Evolutionary conservation across 1,140 invertebrate species (phyloP).

Genomic region (Leptoteleia sp.): DNA sequence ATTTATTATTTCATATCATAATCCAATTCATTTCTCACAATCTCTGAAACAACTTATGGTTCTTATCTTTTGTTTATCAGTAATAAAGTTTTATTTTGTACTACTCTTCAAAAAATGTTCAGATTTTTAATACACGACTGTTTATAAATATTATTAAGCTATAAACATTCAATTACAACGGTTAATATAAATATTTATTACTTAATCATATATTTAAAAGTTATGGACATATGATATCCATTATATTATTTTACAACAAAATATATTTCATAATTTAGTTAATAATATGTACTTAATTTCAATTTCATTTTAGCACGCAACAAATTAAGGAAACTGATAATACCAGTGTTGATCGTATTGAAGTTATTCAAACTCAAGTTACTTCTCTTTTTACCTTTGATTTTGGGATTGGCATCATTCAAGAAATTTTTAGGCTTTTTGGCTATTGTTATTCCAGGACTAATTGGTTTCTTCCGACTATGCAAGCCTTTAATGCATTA

Average conservation of each 20-base stretch:
- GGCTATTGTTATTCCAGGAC: slow-evolving; percentile 87
- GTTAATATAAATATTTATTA: no score
- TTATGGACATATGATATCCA: no score
- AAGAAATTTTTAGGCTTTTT: slow-evolving; percentile 91
- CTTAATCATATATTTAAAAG: no score
- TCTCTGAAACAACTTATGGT: not conserved
- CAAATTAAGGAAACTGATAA: slow-evolving; percentile 90
- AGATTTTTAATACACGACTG: no score
- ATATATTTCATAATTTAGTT: no score
- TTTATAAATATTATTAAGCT: no score
- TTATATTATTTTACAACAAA: no score
- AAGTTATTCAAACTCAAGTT: slow-evolving; percentile 92
- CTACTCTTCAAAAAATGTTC: no score
- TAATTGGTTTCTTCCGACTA: slow-evolving; percentile 91
- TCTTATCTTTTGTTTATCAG: slow-evolving; percentile 11
- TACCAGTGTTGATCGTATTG: slow-evolving; percentile 89
- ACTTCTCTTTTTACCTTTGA: slow-evolving; percentile 89
- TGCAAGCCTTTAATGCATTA: slow-evolving; percentile 83
- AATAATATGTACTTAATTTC: not conserved
- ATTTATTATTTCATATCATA: slow-evolving; percentile 45
- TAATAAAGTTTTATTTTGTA: slow-evolving; percentile 11
- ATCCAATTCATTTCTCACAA: slow-evolving; percentile 7
- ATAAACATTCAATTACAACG: no score
- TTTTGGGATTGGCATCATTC: slow-evolving; percentile 89
- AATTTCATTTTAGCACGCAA: slow-evolving; percentile 84